Evolutionary conservation across 2,797 vertebrate genomes (phyloP).

Genomic region (Enteromius thamalakanensis): DNA sequence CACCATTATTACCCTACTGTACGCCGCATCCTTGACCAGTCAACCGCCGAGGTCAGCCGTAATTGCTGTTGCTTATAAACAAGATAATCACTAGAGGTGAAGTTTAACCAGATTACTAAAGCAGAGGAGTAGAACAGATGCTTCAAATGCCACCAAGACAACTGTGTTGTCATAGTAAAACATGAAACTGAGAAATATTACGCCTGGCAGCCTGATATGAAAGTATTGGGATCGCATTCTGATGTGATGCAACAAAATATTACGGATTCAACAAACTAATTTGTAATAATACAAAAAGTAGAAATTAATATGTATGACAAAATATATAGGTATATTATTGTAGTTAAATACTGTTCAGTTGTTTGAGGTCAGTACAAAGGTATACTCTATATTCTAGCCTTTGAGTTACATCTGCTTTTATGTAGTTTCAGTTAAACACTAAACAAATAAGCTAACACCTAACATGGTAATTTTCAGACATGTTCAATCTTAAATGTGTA

Average conservation of each 20-base stretch:
- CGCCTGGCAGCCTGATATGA: background rate
- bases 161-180: constrained; percentile 3
- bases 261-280: background rate
- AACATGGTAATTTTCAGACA: background rate
- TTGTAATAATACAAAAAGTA: background rate
- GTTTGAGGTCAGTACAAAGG: background rate
- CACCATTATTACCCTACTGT: constrained; percentile 51
- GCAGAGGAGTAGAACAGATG: constrained; percentile 12
- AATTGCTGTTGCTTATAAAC: constrained; percentile 60
- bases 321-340: background rate
- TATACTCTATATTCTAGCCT: background rate
- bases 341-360: background rate
- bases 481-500: background rate
- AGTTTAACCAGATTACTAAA: constrained; percentile 39
- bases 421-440: background rate
- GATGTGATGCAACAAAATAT: too few species aligned
- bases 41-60: constrained; percentile 56
- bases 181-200: background rate
- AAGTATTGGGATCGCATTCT: background rate
- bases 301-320: background rate
- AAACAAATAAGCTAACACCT: background rate
- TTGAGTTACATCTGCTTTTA: background rate
- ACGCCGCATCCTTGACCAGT: constrained; percentile 55
- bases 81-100: constrained; percentile 53
- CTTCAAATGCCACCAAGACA: background rate